Conservation (phyloP, 2,113 vertebrate species). For the Rhizomys pruinosus region DNA sequence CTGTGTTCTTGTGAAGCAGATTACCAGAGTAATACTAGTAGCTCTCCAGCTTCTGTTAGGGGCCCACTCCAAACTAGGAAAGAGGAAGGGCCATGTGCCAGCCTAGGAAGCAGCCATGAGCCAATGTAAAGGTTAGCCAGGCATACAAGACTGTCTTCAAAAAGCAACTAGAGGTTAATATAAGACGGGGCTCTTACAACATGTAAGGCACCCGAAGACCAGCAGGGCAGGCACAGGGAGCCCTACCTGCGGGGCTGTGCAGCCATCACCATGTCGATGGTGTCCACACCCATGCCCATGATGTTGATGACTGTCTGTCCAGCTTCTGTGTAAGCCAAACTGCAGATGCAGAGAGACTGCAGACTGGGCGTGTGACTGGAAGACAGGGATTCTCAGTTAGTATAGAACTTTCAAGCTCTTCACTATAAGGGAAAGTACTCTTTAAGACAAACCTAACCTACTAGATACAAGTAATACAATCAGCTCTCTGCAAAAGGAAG, state of each 20-base stretch:
- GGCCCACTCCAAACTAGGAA: not conserved
- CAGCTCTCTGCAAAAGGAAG: not conserved
- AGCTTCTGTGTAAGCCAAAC: constrained; percentile 96
- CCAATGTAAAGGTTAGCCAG: not conserved
- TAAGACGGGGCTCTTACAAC: not conserved
- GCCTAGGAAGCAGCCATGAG: not conserved
- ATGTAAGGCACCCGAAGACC: not conserved
- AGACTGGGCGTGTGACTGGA: constrained; percentile 91
- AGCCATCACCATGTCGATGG: constrained; percentile 95
- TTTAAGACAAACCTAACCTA: not conserved
- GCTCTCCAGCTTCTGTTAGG: constrained; percentile 38
- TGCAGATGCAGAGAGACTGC: constrained; percentile 96
- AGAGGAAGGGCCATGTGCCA: not conserved
- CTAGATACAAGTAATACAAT: not conserved
- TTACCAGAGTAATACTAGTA: constrained; percentile 22
- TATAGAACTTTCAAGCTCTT: not conserved
- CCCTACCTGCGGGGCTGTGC: constrained; percentile 94
- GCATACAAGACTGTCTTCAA: not conserved
- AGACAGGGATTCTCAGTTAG: constrained; percentile 55
- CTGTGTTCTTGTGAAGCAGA: constrained; percentile 52
- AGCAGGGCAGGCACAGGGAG: accelerated
- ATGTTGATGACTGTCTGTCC: constrained; percentile 97
- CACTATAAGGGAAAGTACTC: not conserved
- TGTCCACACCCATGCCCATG: constrained; percentile 98
- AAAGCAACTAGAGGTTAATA: not conserved